Evolutionary conservation across 2,797 vertebrate species (phyloP).

Genomic region (Orestias chungarensis): DNA sequence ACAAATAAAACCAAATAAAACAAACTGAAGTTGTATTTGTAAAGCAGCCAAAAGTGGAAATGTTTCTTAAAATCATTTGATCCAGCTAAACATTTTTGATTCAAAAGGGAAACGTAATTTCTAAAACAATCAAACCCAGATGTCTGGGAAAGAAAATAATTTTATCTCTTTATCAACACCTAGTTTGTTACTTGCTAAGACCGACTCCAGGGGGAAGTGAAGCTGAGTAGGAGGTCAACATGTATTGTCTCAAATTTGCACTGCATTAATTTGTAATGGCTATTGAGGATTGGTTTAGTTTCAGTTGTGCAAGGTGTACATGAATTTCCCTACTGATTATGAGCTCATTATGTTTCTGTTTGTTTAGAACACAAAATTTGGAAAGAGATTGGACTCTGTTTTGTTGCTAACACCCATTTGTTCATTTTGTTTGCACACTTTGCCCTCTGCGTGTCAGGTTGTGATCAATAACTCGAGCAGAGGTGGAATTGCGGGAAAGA

Average conservation of each 20-base stretch:
- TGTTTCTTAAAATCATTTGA: not conserved
- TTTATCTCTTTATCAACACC: slow-evolving; percentile 11
- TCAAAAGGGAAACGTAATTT: slow-evolving; percentile 23
- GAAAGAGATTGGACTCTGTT: not conserved
- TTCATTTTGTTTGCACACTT: not conserved
- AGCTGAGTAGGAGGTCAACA: slow-evolving; percentile 26
- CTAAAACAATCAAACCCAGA: slow-evolving; percentile 34
- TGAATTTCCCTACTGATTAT: not conserved
- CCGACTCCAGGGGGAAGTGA: not conserved
- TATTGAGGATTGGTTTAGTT: slow-evolving; percentile 26
- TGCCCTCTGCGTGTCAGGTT: not conserved
- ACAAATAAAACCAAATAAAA: not conserved
- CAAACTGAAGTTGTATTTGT: not conserved
- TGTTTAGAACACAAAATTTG: not conserved
- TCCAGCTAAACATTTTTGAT: slow-evolving; percentile 11
- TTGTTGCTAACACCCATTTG: not conserved
- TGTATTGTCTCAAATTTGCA: slow-evolving; percentile 37
- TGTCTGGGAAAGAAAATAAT: slow-evolving; percentile 23
- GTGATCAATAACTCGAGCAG: too few relatives aligned
- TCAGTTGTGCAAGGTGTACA: slow-evolving; percentile 2
- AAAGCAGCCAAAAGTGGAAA: not conserved
- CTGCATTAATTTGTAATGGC: slow-evolving; percentile 45
- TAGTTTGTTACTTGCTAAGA: slow-evolving; percentile 38
- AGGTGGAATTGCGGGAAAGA: too few relatives aligned
- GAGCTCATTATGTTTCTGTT: slow-evolving; percentile 6